A percentile compares a stretch with the other conserved stretches of the same genome.
Evolutionary conservation across 2,888 invertebrate genomes (phyloP).

Genomic region (Synergus umbraculus): DNA sequence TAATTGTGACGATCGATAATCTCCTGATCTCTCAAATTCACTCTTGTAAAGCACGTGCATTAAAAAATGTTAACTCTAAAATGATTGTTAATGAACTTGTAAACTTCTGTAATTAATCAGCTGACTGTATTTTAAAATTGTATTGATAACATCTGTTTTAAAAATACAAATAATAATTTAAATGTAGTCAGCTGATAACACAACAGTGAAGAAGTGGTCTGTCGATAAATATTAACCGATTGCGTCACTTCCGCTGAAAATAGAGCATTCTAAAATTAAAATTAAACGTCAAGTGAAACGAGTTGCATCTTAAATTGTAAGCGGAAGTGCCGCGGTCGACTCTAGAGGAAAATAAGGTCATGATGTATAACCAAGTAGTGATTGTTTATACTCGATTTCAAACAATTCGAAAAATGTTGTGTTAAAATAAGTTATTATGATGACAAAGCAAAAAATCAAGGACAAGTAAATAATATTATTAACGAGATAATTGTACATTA

Average conservation of each 20-base stretch:
- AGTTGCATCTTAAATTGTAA: not conserved
- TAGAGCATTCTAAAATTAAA: conserved; percentile 9
- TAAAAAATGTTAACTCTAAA: not conserved
- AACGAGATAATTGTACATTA: conserved; percentile 19
- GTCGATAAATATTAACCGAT: conserved; percentile 11
- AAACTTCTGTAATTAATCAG: conserved; percentile 1
- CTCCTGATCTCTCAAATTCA: conserved; percentile 13
- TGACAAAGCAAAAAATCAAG: conserved; percentile 26
- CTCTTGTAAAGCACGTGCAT: conserved; percentile 31
- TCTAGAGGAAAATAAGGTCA: conserved; percentile 18
- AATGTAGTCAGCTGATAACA: conserved; percentile 11
- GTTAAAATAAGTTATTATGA: conserved; percentile 16
- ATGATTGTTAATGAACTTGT: not conserved
- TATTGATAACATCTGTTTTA: not conserved
- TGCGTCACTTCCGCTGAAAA: conserved; percentile 23
- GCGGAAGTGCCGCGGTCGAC: conserved; percentile 7
- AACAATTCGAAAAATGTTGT: conserved; percentile 2
- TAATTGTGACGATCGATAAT: conserved; percentile 33
- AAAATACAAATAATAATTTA: not conserved
- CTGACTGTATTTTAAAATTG: not conserved
- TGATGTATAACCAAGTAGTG: conserved; percentile 17
- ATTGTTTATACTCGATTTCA: conserved; percentile 32
- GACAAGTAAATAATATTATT: conserved; percentile 11
- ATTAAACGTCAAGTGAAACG: not conserved
- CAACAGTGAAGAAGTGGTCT: conserved; percentile 31